phyloP scores from a whole-genome alignment of 2,113 vertebrate genomes.

The Salvelinus sp. region DNA sequence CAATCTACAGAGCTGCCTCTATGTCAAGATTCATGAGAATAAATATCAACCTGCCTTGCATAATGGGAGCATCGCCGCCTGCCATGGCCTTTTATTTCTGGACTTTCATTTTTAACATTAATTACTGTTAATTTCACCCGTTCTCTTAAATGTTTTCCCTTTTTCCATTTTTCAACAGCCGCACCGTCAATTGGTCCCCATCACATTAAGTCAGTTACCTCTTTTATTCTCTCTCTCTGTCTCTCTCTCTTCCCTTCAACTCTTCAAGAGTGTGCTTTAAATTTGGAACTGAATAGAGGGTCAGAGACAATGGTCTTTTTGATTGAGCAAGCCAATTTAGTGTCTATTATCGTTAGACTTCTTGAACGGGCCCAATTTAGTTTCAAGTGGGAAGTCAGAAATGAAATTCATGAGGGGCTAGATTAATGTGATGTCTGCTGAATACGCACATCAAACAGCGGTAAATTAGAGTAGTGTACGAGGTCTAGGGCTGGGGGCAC shows the following conservation, averaged over 20 bases:
- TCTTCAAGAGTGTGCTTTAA: constrained; percentile 26
- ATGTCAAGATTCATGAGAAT: no score
- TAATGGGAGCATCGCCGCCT: constrained; percentile 41
- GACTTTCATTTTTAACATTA: constrained; percentile 61
- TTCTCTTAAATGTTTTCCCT: constrained; percentile 35
- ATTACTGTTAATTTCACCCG: constrained; percentile 69
- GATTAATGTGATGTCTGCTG: constrained; percentile 34
- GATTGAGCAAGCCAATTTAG: constrained; percentile 10
- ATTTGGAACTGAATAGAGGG: constrained; percentile 33
- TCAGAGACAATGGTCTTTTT: constrained; percentile 30
- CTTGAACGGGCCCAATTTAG: constrained; percentile 28
- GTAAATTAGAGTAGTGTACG: constrained; percentile 12
- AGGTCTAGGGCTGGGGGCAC: background rate
- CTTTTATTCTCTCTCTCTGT: background rate
- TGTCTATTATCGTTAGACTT: constrained; percentile 18
- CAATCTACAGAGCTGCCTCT: no score
- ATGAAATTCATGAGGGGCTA: constrained; percentile 26
- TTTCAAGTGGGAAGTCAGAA: constrained; percentile 30
- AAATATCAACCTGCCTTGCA: constrained; percentile 27
- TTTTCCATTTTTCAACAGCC: constrained; percentile 7
- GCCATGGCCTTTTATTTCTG: constrained; percentile 63
- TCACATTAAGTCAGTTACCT: constrained; percentile 21
- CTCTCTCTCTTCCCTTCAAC: background rate
- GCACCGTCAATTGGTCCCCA: constrained; percentile 9
- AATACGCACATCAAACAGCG: constrained; percentile 4